Percentiles rank a stretch among this genome's conserved stretches.
phyloP scores from a whole-genome alignment of 2,797 vertebrate species.

The Amniataba percoides region DNA sequence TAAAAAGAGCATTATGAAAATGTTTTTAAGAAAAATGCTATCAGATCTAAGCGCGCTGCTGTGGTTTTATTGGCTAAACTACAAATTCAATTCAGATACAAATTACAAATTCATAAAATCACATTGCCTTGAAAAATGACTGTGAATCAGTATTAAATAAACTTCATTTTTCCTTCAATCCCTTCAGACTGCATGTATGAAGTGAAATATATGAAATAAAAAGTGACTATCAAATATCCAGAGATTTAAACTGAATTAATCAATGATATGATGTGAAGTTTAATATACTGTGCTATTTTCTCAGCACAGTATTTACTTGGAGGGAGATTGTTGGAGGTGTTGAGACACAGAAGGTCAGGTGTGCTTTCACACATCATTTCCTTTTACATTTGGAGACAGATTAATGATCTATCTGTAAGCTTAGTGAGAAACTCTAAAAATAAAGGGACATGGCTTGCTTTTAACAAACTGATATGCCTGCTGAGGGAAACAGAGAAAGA shows the following conservation, averaged over 20 bases:
- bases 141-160: too few relatives aligned
- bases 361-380: conserved; percentile 44
- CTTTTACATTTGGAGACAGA: conserved; percentile 15
- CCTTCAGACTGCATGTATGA: too few relatives aligned
- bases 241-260: not conserved
- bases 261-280: not conserved
- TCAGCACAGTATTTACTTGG: not conserved
- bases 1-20: not conserved
- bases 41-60: not conserved
- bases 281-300: conserved; percentile 3
- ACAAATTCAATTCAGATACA: too few relatives aligned
- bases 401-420: conserved; percentile 41
- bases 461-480: conserved; percentile 15
- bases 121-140: too few relatives aligned
- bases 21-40: not conserved
- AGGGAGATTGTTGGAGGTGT: conserved; percentile 36
- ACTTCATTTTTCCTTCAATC: too few relatives aligned
- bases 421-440: conserved; percentile 20
- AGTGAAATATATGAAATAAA: too few relatives aligned
- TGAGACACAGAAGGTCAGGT: conserved; percentile 39
- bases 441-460: conserved; percentile 3
- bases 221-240: too few relatives aligned
- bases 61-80: not conserved
- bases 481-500: conserved; percentile 21
- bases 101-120: too few relatives aligned